Percentiles rank a stretch among this genome's conserved stretches.
Conservation (phyloP, 2,797 vertebrate species). For the Liasis olivaceus region DNA sequence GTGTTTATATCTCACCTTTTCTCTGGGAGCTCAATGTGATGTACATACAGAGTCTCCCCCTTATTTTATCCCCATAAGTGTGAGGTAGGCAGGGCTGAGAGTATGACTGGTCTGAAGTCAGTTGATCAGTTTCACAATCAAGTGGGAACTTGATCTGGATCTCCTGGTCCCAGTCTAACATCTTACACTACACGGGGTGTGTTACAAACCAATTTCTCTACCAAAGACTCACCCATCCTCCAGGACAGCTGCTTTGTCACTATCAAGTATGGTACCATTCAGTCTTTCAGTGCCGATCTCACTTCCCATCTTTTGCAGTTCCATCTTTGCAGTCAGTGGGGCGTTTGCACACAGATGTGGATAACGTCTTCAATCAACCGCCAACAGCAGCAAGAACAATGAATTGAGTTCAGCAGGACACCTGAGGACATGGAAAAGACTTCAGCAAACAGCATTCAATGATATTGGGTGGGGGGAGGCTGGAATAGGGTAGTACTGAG, state of each 20-base stretch:
- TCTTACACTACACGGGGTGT: background rate
- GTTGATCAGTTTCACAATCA: background rate
- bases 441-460: background rate
- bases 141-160: background rate
- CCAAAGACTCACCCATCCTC: constrained; percentile 26
- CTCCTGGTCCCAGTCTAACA: background rate
- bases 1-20: background rate
- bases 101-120: background rate
- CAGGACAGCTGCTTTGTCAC: constrained; percentile 16
- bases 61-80: background rate
- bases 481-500: background rate
- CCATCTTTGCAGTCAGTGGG: background rate
- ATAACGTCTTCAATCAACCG: background rate
- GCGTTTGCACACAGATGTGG: background rate
- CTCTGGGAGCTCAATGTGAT: background rate
- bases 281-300: background rate
- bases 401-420: background rate
- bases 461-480: background rate
- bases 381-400: background rate
- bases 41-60: background rate
- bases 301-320: constrained; percentile 22
- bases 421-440: constrained; percentile 1
- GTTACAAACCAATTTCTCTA: background rate
- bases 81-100: background rate
- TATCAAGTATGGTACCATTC: constrained; percentile 11